Evolutionary conservation across 2,797 vertebrate genomes (phyloP), one percentile per base, ranked within the genome.

Genomic region (Centroberyx gerrardi): DNA sequence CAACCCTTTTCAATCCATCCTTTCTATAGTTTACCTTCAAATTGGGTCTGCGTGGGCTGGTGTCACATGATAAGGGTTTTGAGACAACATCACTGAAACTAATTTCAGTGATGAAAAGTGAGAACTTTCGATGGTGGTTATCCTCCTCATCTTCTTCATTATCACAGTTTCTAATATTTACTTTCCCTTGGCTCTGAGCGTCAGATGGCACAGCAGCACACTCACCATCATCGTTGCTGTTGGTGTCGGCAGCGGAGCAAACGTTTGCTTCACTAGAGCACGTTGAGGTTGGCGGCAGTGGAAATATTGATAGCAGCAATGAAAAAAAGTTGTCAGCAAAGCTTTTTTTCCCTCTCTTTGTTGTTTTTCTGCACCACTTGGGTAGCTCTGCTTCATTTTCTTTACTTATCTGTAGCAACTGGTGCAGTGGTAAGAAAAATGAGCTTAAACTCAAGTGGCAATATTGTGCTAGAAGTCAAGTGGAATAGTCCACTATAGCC

Each of bases 231-330:
- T 5, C 76, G 66, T 81, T 81, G 58, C 60, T 46, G n/a, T 12
- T 85, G 68, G 76, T 63, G 76, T 62, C 81, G 72, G 71, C 59
- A 64, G 15, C 17, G 3, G 60, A 48, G 76, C 12, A 22, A n/a
- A 54, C 62, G 68, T 78, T 83, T 83, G 70, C 63, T 61, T 72
- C 64, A 36, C 46, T 74, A 80, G 52, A 78, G 72, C 71, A 72
- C 33, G 38, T 27, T 33, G 72, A 74, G 76, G 38, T 74, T 0
- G 5, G 55, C 78, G 76, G 77, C 73, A 78, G 64, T 81, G 18
- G 61, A 55, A 70, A 60, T 63, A 56, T 49, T 54, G 80, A 84
- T 90, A 3, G 4, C 71, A 88, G 78, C 64, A 27, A 18, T 78
- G 74, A 83, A 71, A 31, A 14, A 65, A 80, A 82, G 62, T 75